phyloP scores from a whole-genome alignment of 2,797 vertebrate genomes.

The Phalloptychus januarius region DNA sequence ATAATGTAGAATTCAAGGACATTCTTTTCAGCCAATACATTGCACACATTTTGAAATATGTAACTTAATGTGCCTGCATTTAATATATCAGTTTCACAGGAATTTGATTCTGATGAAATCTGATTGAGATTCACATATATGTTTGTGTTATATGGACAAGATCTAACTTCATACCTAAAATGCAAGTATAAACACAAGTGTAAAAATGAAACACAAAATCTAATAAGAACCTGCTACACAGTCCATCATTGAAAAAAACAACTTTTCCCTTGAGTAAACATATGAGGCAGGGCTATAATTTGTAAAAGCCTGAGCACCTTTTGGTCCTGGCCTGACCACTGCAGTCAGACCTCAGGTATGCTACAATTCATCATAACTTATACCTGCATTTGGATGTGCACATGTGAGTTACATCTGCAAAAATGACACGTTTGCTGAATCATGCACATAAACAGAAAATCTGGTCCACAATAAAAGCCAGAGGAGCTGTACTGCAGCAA shows the following conservation, averaged over 20 bases:
- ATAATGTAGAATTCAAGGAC: not conserved
- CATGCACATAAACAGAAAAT: not conserved
- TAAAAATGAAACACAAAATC: not conserved
- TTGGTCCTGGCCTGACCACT: slow-evolving; percentile 52
- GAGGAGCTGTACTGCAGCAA: slow-evolving; percentile 5
- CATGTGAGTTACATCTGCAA: slow-evolving; percentile 18
- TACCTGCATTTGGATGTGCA: slow-evolving; percentile 1
- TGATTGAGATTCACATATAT: not conserved
- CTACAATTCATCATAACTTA: slow-evolving; percentile 37
- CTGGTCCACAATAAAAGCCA: not conserved
- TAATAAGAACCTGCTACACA: not conserved
- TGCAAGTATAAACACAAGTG: not conserved
- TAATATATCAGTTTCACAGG: not conserved
- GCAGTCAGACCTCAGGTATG: slow-evolving; percentile 41
- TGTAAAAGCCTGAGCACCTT: slow-evolving; percentile 27
- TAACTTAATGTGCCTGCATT: not conserved
- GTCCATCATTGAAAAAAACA: not conserved
- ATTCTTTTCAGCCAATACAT: not conserved
- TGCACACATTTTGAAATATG: not conserved
- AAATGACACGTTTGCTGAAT: slow-evolving; percentile 10
- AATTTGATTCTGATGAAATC: not conserved
- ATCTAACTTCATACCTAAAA: not conserved
- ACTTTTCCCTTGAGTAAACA: not conserved
- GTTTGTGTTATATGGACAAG: not conserved
- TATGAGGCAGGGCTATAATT: slow-evolving; percentile 7